Percentiles rank a stretch among this genome's conserved stretches.
These are phyloP conservation scores for Sceloporus undulatus DNA, from an alignment of 2,113 vertebrate genomes.

Conservation along the genomic window DNA sequence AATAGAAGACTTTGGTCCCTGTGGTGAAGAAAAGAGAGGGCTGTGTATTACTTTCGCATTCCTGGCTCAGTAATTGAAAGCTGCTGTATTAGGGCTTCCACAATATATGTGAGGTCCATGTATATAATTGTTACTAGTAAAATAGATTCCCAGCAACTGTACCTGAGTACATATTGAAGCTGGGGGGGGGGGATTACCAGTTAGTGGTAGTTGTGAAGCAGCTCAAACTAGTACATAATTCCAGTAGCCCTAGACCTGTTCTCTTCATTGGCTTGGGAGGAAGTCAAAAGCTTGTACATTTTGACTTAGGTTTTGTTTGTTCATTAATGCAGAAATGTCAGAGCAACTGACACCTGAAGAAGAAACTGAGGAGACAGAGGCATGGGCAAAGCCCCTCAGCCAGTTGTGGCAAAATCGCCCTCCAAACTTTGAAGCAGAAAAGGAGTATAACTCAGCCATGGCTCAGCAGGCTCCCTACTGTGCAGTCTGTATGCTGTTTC, in stretches of 20 bases:
- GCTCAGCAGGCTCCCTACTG: conserved; percentile 91
- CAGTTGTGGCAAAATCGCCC: conserved; percentile 93
- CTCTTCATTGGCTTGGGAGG: neutral
- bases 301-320: neutral
- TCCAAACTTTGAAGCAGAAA: conserved; percentile 87
- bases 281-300: neutral
- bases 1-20: neutral
- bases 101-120: neutral
- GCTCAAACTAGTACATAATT: neutral
- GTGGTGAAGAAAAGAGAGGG: neutral
- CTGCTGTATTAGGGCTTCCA: no score
- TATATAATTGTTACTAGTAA: neutral
- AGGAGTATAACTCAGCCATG: conserved; percentile 89
- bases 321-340: conserved; percentile 79
- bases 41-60: neutral
- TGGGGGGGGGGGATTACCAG: neutral
- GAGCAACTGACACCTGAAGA: conserved; percentile 86
- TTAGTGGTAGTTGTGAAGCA: neutral
- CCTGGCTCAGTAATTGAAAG: neutral
- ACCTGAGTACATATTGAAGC: no score
- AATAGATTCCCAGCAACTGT: neutral
- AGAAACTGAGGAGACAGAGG: conserved; percentile 88
- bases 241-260: neutral
- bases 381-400: conserved; percentile 91
- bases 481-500: conserved; percentile 93